Percentiles rank a stretch among this genome's conserved stretches.
phyloP scores from a whole-genome alignment of 2,888 invertebrate species.

The Andrena fulva region DNA sequence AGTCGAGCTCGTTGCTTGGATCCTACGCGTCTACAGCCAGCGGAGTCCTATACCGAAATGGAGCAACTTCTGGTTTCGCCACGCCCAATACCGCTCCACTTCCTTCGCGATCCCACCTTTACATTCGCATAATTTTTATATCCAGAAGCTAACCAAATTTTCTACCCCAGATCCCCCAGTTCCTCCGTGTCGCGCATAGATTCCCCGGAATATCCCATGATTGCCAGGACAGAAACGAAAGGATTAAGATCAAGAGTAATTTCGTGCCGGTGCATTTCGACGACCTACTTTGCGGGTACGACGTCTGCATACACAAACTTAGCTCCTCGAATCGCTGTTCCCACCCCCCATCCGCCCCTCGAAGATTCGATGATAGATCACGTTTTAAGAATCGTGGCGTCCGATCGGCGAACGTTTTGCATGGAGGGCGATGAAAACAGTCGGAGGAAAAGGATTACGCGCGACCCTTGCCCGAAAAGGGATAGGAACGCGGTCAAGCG shows the following conservation, averaged over 20 bases:
- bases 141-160: background rate
- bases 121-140: constrained; percentile 4
- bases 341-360: background rate
- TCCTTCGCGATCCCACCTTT: background rate
- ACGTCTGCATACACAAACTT: constrained; percentile 63
- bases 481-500: background rate
- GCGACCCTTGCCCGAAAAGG: background rate
- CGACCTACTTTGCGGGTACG: constrained; percentile 57
- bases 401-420: constrained; percentile 43
- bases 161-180: background rate
- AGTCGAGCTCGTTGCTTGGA: background rate
- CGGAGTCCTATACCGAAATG: too few relatives aligned
- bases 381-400: constrained; percentile 56
- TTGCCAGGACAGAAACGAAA: constrained; percentile 31
- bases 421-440: constrained; percentile 24
- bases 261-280: constrained; percentile 66
- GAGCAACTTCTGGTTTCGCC: too few relatives aligned
- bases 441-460: constrained; percentile 6
- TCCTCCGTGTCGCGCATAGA: constrained; percentile 4
- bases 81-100: background rate
- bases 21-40: background rate
- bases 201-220: constrained; percentile 25
- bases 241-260: constrained; percentile 66
- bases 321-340: constrained; percentile 32
- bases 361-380: constrained; percentile 69